Base-by-base conservation (phyloP, 2,888 invertebrate species). In the Pheosia gnoma region DNA sequence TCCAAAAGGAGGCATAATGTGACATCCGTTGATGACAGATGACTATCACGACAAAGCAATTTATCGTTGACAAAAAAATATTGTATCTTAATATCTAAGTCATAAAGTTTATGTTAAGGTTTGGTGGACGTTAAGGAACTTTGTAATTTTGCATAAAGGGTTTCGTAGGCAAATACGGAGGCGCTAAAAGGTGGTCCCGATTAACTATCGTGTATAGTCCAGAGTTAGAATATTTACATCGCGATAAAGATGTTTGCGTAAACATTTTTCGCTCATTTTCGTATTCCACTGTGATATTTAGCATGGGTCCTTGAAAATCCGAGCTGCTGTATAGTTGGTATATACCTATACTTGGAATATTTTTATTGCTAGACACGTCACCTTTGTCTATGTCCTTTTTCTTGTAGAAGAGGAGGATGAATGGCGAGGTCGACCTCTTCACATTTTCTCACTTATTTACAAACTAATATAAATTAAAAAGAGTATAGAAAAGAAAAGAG, bases 1-100 rank as follows among this genome's bases (percentile, higher is more conserved):
- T 45, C 61, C 67, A 74, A 85, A 86, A 85, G 81, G 80, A 79
- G 72, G 58, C 72, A 65, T 89, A 89, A 90, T 89, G 85, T 88
- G 91, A 90, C 91, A 90, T 81, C 84, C 87, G 77, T 88, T 78
- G 88, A 91, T 90, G 90, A 91, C 89, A 88, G 87, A 91, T 89
- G 88, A 89, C 84, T 66, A 70, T 63, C 60, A 61, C 59, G 56
- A 72, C 71, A 65, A 69, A 58, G 58, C 66, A 54, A 65, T 41
- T 57, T 4, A 41, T 4, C 5, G 47, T 2, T 11, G 47, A 37
- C 59, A n/a, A 7, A 49, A 8, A 66, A 59, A 7, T 8, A 67
- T 58, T 75, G 52, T 63, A 74, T 75, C 51, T 68, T 82, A 80
- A 61, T 0, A 0, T 1, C 0, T 10, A 11, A 0, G 1, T 0